Evolutionary conservation across 2,113 vertebrate genomes (phyloP), one percentile per base, ranked within the genome.

Genomic region (Petrocephalus zakoni): DNA sequence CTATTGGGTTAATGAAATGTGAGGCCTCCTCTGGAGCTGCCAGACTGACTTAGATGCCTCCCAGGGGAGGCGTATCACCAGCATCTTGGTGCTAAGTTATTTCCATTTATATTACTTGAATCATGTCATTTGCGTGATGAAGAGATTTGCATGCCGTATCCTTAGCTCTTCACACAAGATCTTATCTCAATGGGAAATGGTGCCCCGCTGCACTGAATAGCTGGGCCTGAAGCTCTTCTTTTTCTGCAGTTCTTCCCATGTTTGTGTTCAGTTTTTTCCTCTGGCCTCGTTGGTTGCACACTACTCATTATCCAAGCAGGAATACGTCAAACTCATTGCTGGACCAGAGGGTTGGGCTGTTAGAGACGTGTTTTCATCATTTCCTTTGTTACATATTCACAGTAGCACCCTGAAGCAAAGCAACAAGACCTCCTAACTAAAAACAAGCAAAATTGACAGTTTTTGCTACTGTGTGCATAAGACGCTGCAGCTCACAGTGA

Each of bases 401-500:
- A 64, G 5, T 21, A 37, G 29, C 15, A 11, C 47, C 11, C 51
- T 68, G 25, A 68, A 29, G 29, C 72, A 81, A 55, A n/a, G 7
- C 4, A 88, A 56, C 25, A 81, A 88, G 13, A 83, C 2, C 47
- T 37, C 17, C 10, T 22, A n/a, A 75, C 17, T 46, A 4, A 53
- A 55, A 55, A 88, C 61, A 81, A 55, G 52, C 68, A 78, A 9
- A 78, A 78, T n/a, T 78, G 11, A 51, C 88, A 84, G 53, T 87
- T 64, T 21, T 47, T 42, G 22, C 34, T 25, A 90, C 87, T 90
- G 85, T 91, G 88, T 92, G 88, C 89, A 91, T 86, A n/a, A n/a
- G 42, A 84, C 34, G 21, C 29, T 42, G 90, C 88, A 84, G 51
- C 87, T 64, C 47, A 89, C 88, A 90, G 86, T 91, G 86, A 88